A percentile compares a stretch with the other conserved stretches of the same genome.
Conservation (phyloP, 2,113 vertebrate species). For the Brienomyrus brachyistius region DNA sequence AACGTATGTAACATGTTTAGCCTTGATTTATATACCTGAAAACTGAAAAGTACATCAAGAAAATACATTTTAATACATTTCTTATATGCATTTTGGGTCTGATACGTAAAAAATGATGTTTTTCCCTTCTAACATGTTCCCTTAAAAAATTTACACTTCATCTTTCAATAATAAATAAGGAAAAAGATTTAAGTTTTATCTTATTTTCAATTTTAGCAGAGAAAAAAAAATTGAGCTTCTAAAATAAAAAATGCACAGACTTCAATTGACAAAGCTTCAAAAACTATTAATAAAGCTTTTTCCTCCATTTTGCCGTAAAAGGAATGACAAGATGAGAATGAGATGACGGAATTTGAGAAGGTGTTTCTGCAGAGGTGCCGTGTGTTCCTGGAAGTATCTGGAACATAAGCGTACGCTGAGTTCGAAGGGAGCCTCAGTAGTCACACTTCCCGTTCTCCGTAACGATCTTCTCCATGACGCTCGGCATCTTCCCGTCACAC, state of each 20-base stretch:
- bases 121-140: conserved; percentile 1
- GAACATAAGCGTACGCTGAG: not conserved
- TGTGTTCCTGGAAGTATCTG: not conserved
- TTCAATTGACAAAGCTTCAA: not conserved
- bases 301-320: not conserved
- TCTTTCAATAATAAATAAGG: conserved; percentile 10
- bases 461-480: not conserved
- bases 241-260: not conserved
- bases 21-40: not conserved
- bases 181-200: not conserved
- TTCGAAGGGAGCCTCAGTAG: not conserved
- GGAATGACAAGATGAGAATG: not conserved
- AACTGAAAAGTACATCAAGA: not conserved
- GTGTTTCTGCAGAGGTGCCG: not conserved
- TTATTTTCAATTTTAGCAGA: not conserved
- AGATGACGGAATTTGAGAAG: not conserved
- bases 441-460: not conserved
- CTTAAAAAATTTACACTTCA: not conserved
- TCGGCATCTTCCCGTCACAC: not conserved
- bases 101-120: not conserved
- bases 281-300: not conserved
- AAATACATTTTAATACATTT: conserved; percentile 1
- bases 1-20: not conserved
- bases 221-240: not conserved
- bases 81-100: not conserved